phyloP scores from a whole-genome alignment of 2,888 invertebrate genomes.

The Idaea straminata region DNA sequence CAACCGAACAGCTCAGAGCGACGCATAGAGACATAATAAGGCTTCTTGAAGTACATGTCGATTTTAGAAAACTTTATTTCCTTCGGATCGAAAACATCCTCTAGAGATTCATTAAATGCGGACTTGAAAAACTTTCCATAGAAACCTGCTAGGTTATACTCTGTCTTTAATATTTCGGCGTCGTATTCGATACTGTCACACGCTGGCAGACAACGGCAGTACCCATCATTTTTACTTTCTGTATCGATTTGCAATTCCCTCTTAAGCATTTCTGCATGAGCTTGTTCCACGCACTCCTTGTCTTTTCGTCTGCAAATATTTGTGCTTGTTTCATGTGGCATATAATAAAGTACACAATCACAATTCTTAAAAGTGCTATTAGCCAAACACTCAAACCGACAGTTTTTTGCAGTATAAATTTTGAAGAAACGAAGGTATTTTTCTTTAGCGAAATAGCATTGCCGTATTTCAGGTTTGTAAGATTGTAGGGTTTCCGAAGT shows the following conservation, averaged over 20 bases:
- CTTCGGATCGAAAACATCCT: neutral
- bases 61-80: constrained; percentile 40
- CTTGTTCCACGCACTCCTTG: constrained; percentile 32
- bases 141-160: constrained; percentile 51
- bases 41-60: constrained; percentile 72
- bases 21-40: constrained; percentile 71
- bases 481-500: neutral
- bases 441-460: constrained; percentile 37
- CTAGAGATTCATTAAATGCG: neutral
- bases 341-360: constrained; percentile 15
- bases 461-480: constrained; percentile 21
- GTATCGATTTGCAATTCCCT: constrained; percentile 5
- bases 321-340: neutral
- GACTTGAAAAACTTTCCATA: neutral
- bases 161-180: constrained; percentile 81
- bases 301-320: neutral
- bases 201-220: constrained; percentile 25
- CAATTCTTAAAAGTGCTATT: constrained; percentile 30
- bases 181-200: constrained; percentile 81
- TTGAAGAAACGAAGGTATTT: constrained; percentile 30
- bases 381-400: constrained; percentile 34
- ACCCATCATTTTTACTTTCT: constrained; percentile 5
- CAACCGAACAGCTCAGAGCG: constrained; percentile 75
- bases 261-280: constrained; percentile 14
- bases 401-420: constrained; percentile 35